These are phyloP conservation scores for Odontesthes bonariensis DNA, from an alignment of 2,113 vertebrate species.

Conservation along the genomic window DNA sequence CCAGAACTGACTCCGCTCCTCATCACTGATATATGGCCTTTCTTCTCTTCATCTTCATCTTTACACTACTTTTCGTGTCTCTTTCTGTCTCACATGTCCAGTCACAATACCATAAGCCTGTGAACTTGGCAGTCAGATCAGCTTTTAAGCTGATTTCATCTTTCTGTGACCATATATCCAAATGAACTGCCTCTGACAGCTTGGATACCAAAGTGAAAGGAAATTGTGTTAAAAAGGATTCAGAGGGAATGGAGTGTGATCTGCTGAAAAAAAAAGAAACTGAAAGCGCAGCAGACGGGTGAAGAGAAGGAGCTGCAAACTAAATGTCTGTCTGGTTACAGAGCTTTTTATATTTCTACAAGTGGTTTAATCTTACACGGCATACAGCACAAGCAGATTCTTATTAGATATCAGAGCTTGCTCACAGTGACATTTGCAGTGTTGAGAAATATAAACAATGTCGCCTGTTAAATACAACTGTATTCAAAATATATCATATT, in stretches of 20 bases:
- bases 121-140: conserved; percentile 55
- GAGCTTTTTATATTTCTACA: conserved; percentile 16
- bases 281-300: conserved; percentile 8
- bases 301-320: conserved; percentile 1
- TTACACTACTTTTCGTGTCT: conserved; percentile 34
- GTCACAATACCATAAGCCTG: conserved; percentile 53
- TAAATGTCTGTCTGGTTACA: conserved; percentile 22
- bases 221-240: conserved; percentile 40
- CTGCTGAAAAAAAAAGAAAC: background rate
- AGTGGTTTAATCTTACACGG: conserved; percentile 11
- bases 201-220: conserved; percentile 47
- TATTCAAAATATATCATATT: no score
- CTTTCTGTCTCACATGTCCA: conserved; percentile 54
- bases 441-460: background rate
- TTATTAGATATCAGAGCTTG: conserved; percentile 14
- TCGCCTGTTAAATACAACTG: no score
- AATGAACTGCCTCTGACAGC: conserved; percentile 65
- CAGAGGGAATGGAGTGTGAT: conserved; percentile 34
- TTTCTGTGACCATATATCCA: conserved; percentile 8
- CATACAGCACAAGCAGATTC: conserved; percentile 4
- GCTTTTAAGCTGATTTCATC: conserved; percentile 69
- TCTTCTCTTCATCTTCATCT: conserved; percentile 27
- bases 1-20: conserved; percentile 16
- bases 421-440: conserved; percentile 5
- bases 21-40: conserved; percentile 32